Conservation (phyloP, 2,113 vertebrate genomes). For the Ictalurus furcatus region DNA sequence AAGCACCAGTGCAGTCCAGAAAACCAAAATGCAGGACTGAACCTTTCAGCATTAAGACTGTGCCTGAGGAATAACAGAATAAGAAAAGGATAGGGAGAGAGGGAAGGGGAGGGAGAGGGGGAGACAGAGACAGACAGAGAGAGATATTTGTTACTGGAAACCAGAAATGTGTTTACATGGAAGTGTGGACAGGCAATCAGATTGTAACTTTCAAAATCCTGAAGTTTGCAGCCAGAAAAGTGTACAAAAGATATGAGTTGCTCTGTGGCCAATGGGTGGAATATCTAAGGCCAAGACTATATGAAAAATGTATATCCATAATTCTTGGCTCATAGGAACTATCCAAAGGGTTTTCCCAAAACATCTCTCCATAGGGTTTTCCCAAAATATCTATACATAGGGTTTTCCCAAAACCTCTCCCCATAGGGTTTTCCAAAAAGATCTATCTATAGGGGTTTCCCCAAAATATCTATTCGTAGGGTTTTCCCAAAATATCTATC, state of each 20-base stretch:
- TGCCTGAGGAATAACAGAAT: slow-evolving; percentile 69
- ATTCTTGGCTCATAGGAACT: not conserved
- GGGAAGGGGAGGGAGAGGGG: not conserved
- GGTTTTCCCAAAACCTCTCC: too few species aligned
- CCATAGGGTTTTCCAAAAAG: too few species aligned
- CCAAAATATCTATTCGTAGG: too few species aligned
- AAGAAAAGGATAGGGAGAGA: not conserved
- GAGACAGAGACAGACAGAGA: not conserved
- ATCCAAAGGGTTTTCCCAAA: not conserved
- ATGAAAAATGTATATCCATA: not conserved
- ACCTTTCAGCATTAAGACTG: slow-evolving; percentile 87
- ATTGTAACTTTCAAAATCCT: not conserved
- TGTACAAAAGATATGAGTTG: not conserved
- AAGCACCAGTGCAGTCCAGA: slow-evolving; percentile 82
- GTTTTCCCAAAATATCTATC: not conserved
- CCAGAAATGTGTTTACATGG: not conserved
- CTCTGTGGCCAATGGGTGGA: not conserved
- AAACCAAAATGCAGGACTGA: slow-evolving; percentile 87
- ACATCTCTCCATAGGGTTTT: not conserved
- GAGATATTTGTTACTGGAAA: too few species aligned
- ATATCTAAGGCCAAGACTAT: not conserved
- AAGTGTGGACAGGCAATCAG: not conserved
- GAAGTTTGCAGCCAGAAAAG: not conserved
- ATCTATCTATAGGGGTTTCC: too few species aligned
- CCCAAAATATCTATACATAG: not conserved